Evolutionary conservation across 2,797 vertebrate genomes (phyloP), one percentile per base, ranked within the genome.

Genomic region (Apogon talboti): DNA sequence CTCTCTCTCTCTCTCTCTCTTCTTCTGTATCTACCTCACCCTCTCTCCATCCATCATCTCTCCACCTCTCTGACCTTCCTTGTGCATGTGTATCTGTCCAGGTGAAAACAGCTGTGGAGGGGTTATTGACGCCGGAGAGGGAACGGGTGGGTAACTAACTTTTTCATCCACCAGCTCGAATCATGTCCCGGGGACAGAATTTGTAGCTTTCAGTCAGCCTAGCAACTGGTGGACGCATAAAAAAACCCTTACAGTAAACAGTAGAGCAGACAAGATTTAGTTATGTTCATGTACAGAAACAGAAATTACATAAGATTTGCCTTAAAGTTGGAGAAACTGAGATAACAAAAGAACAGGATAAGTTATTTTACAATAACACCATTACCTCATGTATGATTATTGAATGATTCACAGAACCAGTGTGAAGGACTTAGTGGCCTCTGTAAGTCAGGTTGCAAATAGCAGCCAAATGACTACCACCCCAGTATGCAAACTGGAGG

Each of bases 61-160:
- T 77, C 61, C 57, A 72, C 78, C 79, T 87, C 71, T 93, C 88
- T 93, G 84, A 83, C 89, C 71, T 69, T 51, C 90, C 86, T 71
- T 94, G 88, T 94, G 93, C 92, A 94, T 93, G 92, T 94, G 76
- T 94, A 88, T 93, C 90, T 92, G 91, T 92, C 93, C 94, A 95
- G 94, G 94, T 95, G 94, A 95, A 92, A 94, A 80, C 92, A 91
- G 93, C 94, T 96, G 93, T 93, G 91, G 78, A 83, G 85, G 88
- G 95, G 90, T 89, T 85, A 71, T 90, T 94, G 93, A 89, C 92
- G 77, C 78, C 84, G 75, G 80, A 88, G 84, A 92, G 93, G 94
- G 94, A 95, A 82, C 84, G 85, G 91, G 90, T 92, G 91, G 89
- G 91, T 91, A 91, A 91, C 76, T 85, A 58, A 91, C 60, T 78